These are phyloP conservation scores for Beris chalybata DNA, from an alignment of 2,888 invertebrate species.

Conservation along the genomic window DNA sequence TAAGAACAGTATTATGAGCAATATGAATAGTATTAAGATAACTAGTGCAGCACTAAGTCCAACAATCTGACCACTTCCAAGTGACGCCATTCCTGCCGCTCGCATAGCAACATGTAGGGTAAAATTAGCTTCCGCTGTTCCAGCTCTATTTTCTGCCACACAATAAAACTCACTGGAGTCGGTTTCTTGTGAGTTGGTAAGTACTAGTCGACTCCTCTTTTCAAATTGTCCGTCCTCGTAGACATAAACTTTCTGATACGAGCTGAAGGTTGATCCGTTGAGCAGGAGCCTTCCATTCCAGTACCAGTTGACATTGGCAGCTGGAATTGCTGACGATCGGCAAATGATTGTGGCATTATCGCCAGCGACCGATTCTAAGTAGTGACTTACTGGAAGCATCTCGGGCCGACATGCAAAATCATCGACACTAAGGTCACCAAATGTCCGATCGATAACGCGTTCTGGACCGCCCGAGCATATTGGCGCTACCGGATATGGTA, in stretches of 20 bases:
- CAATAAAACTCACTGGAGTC: constrained; percentile 86
- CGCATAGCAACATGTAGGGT: constrained; percentile 79
- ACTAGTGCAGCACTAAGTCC: constrained; percentile 82
- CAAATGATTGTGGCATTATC: constrained; percentile 86
- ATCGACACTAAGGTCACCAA: constrained; percentile 75
- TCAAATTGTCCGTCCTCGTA: constrained; percentile 76
- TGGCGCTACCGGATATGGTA: constrained; percentile 77
- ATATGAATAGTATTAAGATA: constrained; percentile 73
- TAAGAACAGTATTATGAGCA: constrained; percentile 72
- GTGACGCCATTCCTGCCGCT: constrained; percentile 76
- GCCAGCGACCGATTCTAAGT: constrained; percentile 77
- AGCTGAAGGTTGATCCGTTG: constrained; percentile 77
- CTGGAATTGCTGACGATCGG: constrained; percentile 77
- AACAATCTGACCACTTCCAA: constrained; percentile 83
- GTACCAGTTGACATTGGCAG: constrained; percentile 82
- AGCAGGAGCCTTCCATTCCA: constrained; percentile 78
- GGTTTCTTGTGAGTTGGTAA: constrained; percentile 81
- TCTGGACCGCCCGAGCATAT: constrained; percentile 73
- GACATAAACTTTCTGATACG: constrained; percentile 75
- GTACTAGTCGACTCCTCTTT: constrained; percentile 73
- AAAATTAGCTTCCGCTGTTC: constrained; percentile 85
- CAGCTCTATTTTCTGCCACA: constrained; percentile 87
- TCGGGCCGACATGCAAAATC: constrained; percentile 87
- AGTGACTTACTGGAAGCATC: constrained; percentile 72
- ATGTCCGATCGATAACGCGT: constrained; percentile 69